Base-by-base conservation (phyloP, 2,888 invertebrate species). In the Idaea dimidiata region DNA sequence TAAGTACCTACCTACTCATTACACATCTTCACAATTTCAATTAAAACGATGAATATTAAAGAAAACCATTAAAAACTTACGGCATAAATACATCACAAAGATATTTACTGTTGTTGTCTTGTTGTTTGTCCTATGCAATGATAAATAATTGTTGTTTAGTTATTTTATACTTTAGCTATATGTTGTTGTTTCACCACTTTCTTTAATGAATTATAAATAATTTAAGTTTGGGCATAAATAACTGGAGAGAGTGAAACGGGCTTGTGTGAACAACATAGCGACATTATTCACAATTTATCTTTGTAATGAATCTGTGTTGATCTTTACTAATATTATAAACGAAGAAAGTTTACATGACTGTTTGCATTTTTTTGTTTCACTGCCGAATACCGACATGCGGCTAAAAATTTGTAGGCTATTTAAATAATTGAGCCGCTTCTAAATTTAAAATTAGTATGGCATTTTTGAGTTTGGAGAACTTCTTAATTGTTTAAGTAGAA, bases 31-130 rank as follows among this genome's bases (percentile, higher is more conserved):
- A 10, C 43, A 43, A 63, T 24, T 16, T 17, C n/a, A 53, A 61
- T 65, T 66, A 43, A 43, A 43, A 43, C 14, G 14, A 43, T 43
- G 43, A 43, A 43, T 43, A 43, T 43, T 43, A 43, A 43, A 43
- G 43, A 43, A 43, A 56, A 16, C 17, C 33, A 59, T 62, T 60
- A 8, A 58, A 69, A 76, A 76, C 67, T 76, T 74, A 60, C 5
- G 64, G 70, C 82, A 83, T 86, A 85, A 86, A 85, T 84, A 84
- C 72, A 73, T 78, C 82, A 62, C 10, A 59, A 55, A 43, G 60
- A 69, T 79, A 80, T 83, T 82, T 86, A 86, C 73, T 82, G 68
- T 72, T 74, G 66, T 76, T 76, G 72, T 71, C 68, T 24, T 24
- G 24, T 24, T 58, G 53, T 59, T 73, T 69, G 68, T 68, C 67